phyloP scores from a whole-genome alignment of 2,797 vertebrate species.

The Heliangelus exortis region DNA sequence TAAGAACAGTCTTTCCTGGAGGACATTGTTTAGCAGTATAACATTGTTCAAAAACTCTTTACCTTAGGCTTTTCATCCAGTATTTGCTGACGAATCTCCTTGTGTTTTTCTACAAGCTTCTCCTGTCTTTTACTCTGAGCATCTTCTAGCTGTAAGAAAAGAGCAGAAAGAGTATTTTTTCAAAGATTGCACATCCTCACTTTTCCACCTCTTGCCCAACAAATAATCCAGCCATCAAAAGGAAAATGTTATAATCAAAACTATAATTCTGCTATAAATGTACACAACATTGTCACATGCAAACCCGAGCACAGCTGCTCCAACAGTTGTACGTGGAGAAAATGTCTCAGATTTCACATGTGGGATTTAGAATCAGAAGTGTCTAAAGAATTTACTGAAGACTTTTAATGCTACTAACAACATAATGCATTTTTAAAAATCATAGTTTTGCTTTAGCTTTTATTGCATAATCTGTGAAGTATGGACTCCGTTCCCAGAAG shows the following conservation, averaged over 20 bases:
- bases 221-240: background rate
- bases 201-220: background rate
- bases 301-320: background rate
- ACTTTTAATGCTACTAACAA: background rate
- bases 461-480: background rate
- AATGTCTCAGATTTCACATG: background rate
- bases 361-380: background rate
- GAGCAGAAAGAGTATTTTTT: background rate
- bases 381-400: background rate
- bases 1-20: background rate
- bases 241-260: background rate
- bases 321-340: background rate
- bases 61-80: slow-evolving; percentile 97
- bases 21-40: background rate
- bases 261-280: background rate
- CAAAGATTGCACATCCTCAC: background rate
- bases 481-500: background rate
- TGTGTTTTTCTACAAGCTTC: slow-evolving; percentile 92
- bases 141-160: slow-evolving; percentile 89
- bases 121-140: slow-evolving; percentile 95
- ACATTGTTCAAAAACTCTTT: slow-evolving; percentile 58
- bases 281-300: background rate
- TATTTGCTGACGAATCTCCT: slow-evolving; percentile 95
- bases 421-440: background rate
- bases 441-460: background rate